These are phyloP conservation scores for Muraenolepis orangiensis DNA, from an alignment of 2,797 vertebrate species.

Conservation along the genomic window DNA sequence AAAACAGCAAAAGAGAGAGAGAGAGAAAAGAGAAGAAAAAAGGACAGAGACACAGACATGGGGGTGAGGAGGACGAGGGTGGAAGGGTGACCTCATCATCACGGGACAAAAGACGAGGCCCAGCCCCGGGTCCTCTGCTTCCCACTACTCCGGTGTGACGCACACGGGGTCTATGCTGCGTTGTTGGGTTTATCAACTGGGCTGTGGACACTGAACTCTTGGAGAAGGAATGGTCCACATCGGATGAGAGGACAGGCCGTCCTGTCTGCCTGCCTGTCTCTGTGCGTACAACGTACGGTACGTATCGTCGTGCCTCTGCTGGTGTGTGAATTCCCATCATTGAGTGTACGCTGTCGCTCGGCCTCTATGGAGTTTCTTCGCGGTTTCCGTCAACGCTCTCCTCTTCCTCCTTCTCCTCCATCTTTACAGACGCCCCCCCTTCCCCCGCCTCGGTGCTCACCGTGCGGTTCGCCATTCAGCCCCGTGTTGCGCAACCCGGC, in stretches of 20 bases:
- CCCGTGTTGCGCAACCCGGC: conserved; percentile 67
- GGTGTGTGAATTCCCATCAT: too few relatives aligned
- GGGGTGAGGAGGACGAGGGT: too few relatives aligned
- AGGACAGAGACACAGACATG: too few relatives aligned
- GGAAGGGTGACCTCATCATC: conserved; percentile 10
- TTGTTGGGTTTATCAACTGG: too few relatives aligned
- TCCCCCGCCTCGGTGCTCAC: conserved; percentile 60
- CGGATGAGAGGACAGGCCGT: too few relatives aligned
- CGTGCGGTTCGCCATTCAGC: conserved; percentile 58
- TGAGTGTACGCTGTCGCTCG: conserved; percentile 1
- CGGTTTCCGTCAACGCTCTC: conserved; percentile 18
- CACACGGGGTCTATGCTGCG: too few relatives aligned
- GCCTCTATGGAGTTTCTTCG: conserved; percentile 14
- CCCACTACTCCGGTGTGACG: conserved; percentile 15
- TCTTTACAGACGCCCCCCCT: conserved; percentile 22
- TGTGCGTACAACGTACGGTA: too few relatives aligned
- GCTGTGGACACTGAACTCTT: too few relatives aligned
- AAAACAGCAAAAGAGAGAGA: not conserved
- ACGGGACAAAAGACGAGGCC: conserved; percentile 30
- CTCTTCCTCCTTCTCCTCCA: too few relatives aligned
- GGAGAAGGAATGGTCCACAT: too few relatives aligned
- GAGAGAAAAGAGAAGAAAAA: not conserved
- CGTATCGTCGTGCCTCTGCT: too few relatives aligned
- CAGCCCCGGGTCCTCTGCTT: conserved; percentile 29
- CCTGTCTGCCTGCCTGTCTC: not conserved